phyloP scores from a whole-genome alignment of 2,888 invertebrate species.

The Lobophora halterata region DNA sequence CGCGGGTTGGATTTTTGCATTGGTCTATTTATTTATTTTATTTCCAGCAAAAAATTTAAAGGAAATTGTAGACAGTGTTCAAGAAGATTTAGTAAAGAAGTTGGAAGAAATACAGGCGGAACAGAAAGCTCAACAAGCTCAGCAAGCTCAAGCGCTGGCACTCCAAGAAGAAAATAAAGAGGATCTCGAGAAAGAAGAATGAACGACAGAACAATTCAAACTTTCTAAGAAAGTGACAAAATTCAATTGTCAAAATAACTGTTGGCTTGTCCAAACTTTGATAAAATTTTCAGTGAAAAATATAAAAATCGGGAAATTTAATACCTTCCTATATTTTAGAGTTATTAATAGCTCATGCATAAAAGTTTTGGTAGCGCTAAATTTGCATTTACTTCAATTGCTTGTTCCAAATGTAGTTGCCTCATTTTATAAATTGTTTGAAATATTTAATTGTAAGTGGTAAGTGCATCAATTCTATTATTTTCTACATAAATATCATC shows the following conservation, averaged over 20 bases:
- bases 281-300: slow-evolving; percentile 21
- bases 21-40: not conserved
- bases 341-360: no score
- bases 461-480: no score
- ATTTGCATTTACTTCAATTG: no score
- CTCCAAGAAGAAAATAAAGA: slow-evolving; percentile 9
- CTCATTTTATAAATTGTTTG: no score
- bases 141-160: slow-evolving; percentile 15
- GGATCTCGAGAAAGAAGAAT: slow-evolving; percentile 8
- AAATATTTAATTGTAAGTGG: no score
- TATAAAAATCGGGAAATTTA: slow-evolving; percentile 13
- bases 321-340: slow-evolving; percentile 4
- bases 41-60: slow-evolving; percentile 66
- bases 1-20: no score
- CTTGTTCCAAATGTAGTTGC: no score
- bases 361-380: no score
- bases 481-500: no score
- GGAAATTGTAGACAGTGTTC: slow-evolving; percentile 72
- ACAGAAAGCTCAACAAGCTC: slow-evolving; percentile 41
- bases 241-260: slow-evolving; percentile 13
- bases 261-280: slow-evolving; percentile 9
- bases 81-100: slow-evolving; percentile 68
- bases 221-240: slow-evolving; percentile 3
- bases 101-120: slow-evolving; percentile 62
- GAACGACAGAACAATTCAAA: slow-evolving; percentile 18